A percentile compares a stretch with the other conserved stretches of the same genome.
Conservation (phyloP, 2,113 vertebrate species). For the Sminthopsis crassicaudata region DNA sequence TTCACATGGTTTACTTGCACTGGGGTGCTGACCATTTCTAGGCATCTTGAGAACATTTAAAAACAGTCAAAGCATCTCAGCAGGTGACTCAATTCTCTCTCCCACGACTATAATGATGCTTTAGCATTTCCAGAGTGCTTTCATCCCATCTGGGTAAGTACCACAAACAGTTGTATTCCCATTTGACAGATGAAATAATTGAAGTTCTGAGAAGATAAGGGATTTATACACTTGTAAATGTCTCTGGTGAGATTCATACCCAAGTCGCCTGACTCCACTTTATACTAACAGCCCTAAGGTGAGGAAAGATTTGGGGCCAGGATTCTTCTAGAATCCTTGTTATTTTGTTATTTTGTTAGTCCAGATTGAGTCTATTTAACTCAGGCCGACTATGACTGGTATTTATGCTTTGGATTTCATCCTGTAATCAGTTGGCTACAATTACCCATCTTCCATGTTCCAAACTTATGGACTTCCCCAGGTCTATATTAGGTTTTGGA, state of each 20-base stretch:
- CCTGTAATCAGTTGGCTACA: background rate
- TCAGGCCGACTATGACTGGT: background rate
- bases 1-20: background rate
- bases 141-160: background rate
- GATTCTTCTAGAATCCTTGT: background rate
- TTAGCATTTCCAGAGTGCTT: background rate
- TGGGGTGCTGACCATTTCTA: background rate
- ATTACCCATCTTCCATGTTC: background rate
- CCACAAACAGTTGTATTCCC: background rate
- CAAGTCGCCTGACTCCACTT: background rate
- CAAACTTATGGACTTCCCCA: conserved; percentile 1
- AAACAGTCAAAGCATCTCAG: background rate
- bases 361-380: background rate
- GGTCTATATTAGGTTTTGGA: background rate
- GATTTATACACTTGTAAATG: background rate
- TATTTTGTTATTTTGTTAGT: conserved; percentile 8
- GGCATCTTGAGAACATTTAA: background rate
- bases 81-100: background rate
- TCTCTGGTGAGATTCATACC: background rate
- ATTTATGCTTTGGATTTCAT: background rate
- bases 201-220: background rate
- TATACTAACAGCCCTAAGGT: background rate
- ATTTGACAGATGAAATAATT: background rate
- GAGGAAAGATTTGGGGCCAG: background rate
- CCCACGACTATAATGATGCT: background rate